Base-by-base conservation (phyloP, 1,140 invertebrate genomes). In the Bacillus rossius region DNA sequence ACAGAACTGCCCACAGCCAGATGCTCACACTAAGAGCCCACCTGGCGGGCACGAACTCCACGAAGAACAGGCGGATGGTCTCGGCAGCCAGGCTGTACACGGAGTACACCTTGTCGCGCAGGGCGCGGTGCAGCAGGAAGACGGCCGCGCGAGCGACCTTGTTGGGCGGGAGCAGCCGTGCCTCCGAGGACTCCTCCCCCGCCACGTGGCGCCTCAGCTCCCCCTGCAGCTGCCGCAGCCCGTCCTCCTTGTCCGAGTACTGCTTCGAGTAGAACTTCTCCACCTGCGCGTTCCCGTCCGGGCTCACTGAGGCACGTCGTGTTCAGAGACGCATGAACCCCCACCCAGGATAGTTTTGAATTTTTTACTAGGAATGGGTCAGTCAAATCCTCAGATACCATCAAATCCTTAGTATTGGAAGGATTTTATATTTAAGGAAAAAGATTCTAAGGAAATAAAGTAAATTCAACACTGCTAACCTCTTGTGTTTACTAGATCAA, bases 251-350 rank as follows among this genome's bases (percentile, higher is more conserved):
- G 69, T 94, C 91, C 14, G 91, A 84, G 75, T 90, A 96, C 65
- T 92, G 92, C 69, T 95, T 94, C 1, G 92, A 94, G 71, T 94
- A 96, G 71, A 94, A 91, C 72, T 94, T 93, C 69, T 95, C 91
- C 3, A 95, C 89, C 90, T 93, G 64, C 19, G 59, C 22, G 52
- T 10, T n/a, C n/a, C n/a, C n/a, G n/a, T n/a, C n/a, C n/a, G n/a
- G n/a, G n/a, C n/a, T n/a, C n/a, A n/a, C n/a, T n/a, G n/a, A n/a
- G n/a, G n/a, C n/a, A n/a, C n/a, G n/a, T n/a, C n/a, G n/a, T n/a
- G n/a, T n/a, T n/a, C n/a, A n/a, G n/a, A n/a, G n/a, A n/a, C n/a
- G n/a, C n/a, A n/a, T n/a, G n/a, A n/a, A n/a, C n/a, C n/a, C n/a
- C n/a, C n/a, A n/a, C n/a, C n/a, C n/a, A n/a, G n/a, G n/a, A n/a